phyloP scores from a whole-genome alignment of 2,797 vertebrate genomes.

The Premnoplex brunnescens region DNA sequence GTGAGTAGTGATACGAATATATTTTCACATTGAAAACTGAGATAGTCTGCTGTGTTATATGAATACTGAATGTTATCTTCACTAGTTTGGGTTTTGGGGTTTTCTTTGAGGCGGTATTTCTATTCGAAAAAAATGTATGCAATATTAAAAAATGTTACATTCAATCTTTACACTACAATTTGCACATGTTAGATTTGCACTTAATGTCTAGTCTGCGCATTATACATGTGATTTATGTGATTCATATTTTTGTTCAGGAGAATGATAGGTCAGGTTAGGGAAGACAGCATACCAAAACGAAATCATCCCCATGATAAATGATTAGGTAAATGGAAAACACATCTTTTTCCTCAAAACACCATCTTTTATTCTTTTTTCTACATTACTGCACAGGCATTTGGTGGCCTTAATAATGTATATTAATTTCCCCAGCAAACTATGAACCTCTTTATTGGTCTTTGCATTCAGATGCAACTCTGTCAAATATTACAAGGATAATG shows the following conservation, averaged over 20 bases:
- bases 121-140: background rate
- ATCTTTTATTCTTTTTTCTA: background rate
- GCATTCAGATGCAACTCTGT: background rate
- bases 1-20: background rate
- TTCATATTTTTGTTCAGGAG: background rate
- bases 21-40: background rate
- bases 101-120: background rate
- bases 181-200: background rate
- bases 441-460: background rate
- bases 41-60: background rate
- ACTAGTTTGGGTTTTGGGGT: background rate
- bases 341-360: background rate
- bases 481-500: background rate
- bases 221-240: background rate
- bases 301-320: background rate
- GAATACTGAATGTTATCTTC: background rate
- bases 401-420: background rate
- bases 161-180: background rate
- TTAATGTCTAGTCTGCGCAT: background rate
- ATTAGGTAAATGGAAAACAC: background rate
- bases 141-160: background rate
- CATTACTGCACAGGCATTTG: background rate
- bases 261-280: background rate
- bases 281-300: background rate
- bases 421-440: background rate